Conservation (phyloP, 2,888 invertebrate genomes). For the Hypercompe scribonia region DNA sequence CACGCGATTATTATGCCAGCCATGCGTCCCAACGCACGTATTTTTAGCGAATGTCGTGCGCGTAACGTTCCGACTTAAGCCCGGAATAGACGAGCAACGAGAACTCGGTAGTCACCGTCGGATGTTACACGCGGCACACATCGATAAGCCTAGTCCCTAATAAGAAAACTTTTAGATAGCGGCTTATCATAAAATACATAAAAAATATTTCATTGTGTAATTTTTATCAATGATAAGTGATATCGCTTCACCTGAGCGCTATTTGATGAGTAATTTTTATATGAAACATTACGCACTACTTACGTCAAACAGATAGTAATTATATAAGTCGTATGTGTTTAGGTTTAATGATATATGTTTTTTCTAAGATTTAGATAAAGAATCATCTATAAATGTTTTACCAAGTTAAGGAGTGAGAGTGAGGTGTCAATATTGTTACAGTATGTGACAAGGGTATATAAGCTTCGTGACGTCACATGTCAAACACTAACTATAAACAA, state of each 20-base stretch:
- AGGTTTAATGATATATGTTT: not conserved
- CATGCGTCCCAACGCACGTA: constrained; percentile 47
- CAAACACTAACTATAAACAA: not conserved
- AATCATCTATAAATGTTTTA: not conserved
- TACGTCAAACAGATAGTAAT: constrained; percentile 14
- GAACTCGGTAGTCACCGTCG: constrained; percentile 26
- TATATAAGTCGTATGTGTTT: constrained; percentile 4
- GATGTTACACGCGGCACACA: constrained; percentile 31
- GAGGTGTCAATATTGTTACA: not conserved
- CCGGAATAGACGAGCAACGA: constrained; percentile 38
- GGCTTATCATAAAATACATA: constrained; percentile 19
- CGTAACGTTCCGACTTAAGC: constrained; percentile 35
- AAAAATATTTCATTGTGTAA: constrained; percentile 24
- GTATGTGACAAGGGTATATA: not conserved
- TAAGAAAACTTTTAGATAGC: constrained; percentile 18
- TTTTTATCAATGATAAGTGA: constrained; percentile 29
- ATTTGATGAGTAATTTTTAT: constrained; percentile 18
- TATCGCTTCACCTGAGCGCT: constrained; percentile 14
- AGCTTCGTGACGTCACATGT: not conserved
- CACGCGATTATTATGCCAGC: constrained; percentile 52
- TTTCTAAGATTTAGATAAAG: not conserved
- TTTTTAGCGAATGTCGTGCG: constrained; percentile 55
- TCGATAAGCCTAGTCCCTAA: constrained; percentile 18
- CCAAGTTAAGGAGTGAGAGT: not conserved
- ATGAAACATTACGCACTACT: constrained; percentile 13